phyloP scores from a whole-genome alignment of 2,797 vertebrate genomes.

The Spondyliosoma cantharus region DNA sequence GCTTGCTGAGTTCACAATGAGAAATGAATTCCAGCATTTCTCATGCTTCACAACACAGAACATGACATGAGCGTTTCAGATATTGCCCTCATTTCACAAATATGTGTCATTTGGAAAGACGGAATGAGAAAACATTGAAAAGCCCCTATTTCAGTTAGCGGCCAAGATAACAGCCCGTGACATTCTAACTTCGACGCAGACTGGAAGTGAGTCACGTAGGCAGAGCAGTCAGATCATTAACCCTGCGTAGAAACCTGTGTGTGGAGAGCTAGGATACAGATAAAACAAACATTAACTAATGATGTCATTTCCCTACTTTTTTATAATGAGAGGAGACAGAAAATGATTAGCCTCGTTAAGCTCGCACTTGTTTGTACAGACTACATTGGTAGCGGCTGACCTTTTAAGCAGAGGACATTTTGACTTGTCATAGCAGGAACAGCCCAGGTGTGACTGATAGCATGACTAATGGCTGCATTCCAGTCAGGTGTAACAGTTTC shows the following conservation, averaged over 20 bases:
- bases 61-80: not conserved
- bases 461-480: slow-evolving; percentile 18
- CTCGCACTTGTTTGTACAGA: not conserved
- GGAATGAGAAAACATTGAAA: not conserved
- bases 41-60: too few relatives aligned
- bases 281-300: slow-evolving; percentile 58
- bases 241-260: slow-evolving; percentile 20
- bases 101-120: not conserved
- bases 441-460: not conserved
- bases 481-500: slow-evolving; percentile 1
- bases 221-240: slow-evolving; percentile 13
- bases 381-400: not conserved
- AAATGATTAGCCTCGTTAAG: slow-evolving; percentile 11
- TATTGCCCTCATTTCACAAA: not conserved
- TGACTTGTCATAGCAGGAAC: slow-evolving; percentile 16
- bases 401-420: not conserved
- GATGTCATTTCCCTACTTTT: slow-evolving; percentile 12
- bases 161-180: slow-evolving; percentile 17
- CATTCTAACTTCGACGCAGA: slow-evolving; percentile 13
- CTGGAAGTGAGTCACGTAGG: slow-evolving; percentile 20
- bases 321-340: not conserved
- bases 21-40: not conserved
- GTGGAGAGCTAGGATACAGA: not conserved
- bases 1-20: not conserved
- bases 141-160: not conserved